Conservation (phyloP, 2,888 invertebrate species). For the Neocrepidodera transversa region DNA sequence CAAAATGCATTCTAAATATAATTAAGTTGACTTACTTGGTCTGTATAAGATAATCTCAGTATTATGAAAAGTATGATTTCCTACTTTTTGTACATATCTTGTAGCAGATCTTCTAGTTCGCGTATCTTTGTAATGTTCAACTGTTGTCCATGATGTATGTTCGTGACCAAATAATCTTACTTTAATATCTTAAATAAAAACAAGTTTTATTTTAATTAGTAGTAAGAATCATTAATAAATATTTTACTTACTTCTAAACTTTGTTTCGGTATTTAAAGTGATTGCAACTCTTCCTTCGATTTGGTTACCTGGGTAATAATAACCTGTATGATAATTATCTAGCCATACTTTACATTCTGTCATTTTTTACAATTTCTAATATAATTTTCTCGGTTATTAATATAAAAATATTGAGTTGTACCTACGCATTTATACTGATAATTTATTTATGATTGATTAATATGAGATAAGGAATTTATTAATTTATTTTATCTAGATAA, state of each 20-base stretch:
- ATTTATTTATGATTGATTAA: no score
- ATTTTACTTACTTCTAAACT: slow-evolving; percentile 42
- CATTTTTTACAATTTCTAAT: slow-evolving; percentile 26
- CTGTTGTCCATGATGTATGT: slow-evolving; percentile 47
- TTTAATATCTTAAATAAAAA: slow-evolving; percentile 36
- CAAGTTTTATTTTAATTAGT: no score
- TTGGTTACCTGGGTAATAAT: slow-evolving; percentile 42
- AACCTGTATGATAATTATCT: slow-evolving; percentile 47
- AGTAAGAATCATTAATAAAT: no score
- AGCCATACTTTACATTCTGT: slow-evolving; percentile 47
- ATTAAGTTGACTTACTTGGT: no score
- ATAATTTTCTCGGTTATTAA: no score
- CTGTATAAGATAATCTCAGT: background rate
- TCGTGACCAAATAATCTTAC: slow-evolving; percentile 42
- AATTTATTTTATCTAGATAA: no score
- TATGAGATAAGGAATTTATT: no score
- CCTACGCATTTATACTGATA: no score
- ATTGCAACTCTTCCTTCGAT: slow-evolving; percentile 45
- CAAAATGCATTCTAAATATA: no score
- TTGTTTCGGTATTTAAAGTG: slow-evolving; percentile 41
- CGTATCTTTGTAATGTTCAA: slow-evolving; percentile 45
- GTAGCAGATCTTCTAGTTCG: slow-evolving; percentile 40
- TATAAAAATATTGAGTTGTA: no score
- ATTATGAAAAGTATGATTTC: background rate
- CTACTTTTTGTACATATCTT: background rate